Base-by-base conservation (phyloP, 2,113 vertebrate genomes). In the Nematolebias whitei region DNA sequence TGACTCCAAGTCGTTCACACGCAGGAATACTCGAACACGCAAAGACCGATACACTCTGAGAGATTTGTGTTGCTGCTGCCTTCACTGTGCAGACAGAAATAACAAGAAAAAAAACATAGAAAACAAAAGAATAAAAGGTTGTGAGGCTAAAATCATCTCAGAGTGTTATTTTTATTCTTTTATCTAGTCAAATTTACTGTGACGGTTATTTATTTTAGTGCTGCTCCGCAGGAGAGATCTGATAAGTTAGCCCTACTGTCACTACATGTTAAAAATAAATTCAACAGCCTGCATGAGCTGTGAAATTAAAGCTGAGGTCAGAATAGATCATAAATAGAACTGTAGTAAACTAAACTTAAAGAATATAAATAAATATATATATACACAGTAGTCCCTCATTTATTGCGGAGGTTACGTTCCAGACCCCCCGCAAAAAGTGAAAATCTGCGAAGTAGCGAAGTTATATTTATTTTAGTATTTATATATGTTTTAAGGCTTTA, bases 1-100 rank as follows among this genome's bases (percentile, higher is more conserved):
- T 71, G 71, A 63, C 68, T 76, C 68, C 68, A 56, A 41, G 50
- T 54, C 73, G 26, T 63, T 63, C 32, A 56, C 3, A 63, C 29
- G 67, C 49, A 50, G 23, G 45, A 51, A 60, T 29, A 15, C 29
- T 32, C 19, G 19, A 24, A 45, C 54, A 64, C 20, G 32, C 16
- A 14, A 12, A 3, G 35, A 64, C 47, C 32, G 48, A 19, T 57
- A 22, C 82, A 68, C 74, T 66, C 32, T 1, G 63, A 64, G 65
- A 54, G 19, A 35, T 58, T 26, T 60, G 50, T 44, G 76, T 76
- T 74, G 47, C 72, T 53, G 20, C 38, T 8, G 68, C 15, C 52
- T 72, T 57, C 43, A 29, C 45, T 63, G 0, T 60, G 44, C 20
- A 26, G 49, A 39, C 41, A 10, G 53, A 12, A 32, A 47, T 22